Evolutionary conservation across 1,140 invertebrate species (phyloP).

Genomic region (Pseudomyrmex flavicornis): DNA sequence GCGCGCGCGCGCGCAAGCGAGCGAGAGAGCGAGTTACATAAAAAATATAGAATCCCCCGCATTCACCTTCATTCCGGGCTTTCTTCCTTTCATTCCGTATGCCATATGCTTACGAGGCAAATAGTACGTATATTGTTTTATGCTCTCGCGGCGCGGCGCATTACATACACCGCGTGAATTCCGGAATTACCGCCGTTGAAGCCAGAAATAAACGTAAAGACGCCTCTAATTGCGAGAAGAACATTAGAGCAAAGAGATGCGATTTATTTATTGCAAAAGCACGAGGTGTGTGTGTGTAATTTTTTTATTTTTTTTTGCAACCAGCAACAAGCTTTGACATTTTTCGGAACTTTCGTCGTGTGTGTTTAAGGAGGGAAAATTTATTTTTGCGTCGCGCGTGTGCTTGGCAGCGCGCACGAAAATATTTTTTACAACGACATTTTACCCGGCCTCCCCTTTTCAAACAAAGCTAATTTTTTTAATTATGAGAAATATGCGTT

Average conservation of each 20-base stretch:
- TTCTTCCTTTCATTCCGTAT: conserved; percentile 36
- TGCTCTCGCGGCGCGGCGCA: background rate
- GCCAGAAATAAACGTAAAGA: background rate
- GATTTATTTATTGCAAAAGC: background rate
- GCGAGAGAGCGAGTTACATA: conserved; percentile 33
- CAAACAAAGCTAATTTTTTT: conserved; percentile 52
- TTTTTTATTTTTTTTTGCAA: background rate
- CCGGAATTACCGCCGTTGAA: background rate
- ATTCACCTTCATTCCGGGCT: conserved; percentile 29
- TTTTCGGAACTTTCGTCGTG: background rate
- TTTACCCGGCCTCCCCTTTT: conserved; percentile 7
- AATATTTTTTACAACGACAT: conserved; percentile 43
- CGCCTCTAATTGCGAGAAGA: too few species aligned
- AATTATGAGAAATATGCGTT: conserved; percentile 34
- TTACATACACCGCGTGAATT: conserved; percentile 1
- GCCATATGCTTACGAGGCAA: conserved; percentile 14
- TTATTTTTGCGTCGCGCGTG: background rate
- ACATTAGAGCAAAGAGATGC: background rate
- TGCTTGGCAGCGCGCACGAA: background rate
- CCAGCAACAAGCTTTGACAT: conserved; percentile 10
- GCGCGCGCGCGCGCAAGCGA: background rate
- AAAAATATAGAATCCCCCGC: conserved; percentile 46
- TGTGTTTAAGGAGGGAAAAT: background rate
- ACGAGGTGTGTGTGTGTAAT: background rate
- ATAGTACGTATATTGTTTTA: conserved; percentile 32